phyloP scores from a whole-genome alignment of 2,797 vertebrate genomes.

The Cirrhinus molitorella region DNA sequence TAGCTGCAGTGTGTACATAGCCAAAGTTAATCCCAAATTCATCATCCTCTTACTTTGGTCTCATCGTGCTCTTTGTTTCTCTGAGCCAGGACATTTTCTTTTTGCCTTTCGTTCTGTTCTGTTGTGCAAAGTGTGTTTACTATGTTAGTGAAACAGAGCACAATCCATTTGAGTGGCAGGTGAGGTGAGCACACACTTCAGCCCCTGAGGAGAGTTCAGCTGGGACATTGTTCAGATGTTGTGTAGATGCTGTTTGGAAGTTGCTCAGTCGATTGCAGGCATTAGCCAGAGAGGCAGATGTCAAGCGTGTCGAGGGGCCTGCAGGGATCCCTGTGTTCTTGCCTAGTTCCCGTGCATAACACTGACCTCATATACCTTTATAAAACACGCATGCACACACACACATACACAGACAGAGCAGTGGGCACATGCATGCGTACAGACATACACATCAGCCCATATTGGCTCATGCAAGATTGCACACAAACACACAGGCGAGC shows the following conservation, averaged over 20 bases:
- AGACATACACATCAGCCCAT: slow-evolving; percentile 17
- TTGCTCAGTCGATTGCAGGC: slow-evolving; percentile 3
- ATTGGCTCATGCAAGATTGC: slow-evolving; percentile 24
- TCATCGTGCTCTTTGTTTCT: not conserved
- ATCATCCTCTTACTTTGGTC: not conserved
- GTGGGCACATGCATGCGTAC: not conserved
- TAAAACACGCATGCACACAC: too few species aligned
- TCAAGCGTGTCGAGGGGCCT: slow-evolving; percentile 34
- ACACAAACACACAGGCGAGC: slow-evolving; percentile 6
- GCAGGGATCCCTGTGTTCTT: slow-evolving; percentile 35
- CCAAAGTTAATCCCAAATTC: not conserved
- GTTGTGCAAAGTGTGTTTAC: slow-evolving; percentile 6
- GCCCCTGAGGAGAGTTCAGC: slow-evolving; percentile 22
- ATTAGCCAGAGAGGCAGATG: slow-evolving; percentile 46
- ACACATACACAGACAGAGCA: not conserved
- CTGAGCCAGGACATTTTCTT: not conserved
- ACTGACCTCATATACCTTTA: slow-evolving; percentile 30
- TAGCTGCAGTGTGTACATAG: not conserved
- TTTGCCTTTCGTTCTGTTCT: not conserved
- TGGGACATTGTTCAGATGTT: slow-evolving; percentile 26
- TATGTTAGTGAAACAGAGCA: slow-evolving; percentile 16
- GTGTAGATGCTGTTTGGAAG: slow-evolving; percentile 25
- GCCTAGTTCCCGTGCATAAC: slow-evolving; percentile 39
- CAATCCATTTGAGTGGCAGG: slow-evolving; percentile 8
- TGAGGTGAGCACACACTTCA: slow-evolving; percentile 19